Conservation (phyloP, 2,797 vertebrate species). For the Eleutherodactylus coqui region DNA sequence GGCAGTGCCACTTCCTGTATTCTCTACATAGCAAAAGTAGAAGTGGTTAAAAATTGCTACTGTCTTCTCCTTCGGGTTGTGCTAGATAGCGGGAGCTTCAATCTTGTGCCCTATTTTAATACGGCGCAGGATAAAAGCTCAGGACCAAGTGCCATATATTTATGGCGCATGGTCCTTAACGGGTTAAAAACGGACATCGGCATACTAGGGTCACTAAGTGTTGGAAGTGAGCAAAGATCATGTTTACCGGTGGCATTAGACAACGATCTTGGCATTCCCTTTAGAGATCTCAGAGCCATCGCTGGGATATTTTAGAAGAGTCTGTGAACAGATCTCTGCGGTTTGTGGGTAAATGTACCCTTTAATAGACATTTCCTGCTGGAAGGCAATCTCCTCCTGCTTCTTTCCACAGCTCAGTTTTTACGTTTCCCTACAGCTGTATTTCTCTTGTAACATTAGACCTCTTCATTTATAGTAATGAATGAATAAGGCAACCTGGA, state of each 20-base stretch:
- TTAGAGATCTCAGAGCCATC: background rate
- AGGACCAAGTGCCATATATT: no score
- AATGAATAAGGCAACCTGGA: conserved; percentile 15
- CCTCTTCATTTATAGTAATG: conserved; percentile 29
- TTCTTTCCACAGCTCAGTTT: background rate
- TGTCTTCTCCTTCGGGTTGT: no score
- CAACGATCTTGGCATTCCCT: background rate
- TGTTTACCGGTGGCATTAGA: background rate
- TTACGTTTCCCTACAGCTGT: conserved; percentile 6
- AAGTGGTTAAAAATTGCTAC: no score
- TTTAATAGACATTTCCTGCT: conserved; percentile 12
- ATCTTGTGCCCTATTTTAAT: no score
- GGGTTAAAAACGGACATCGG: background rate
- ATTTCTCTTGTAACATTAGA: conserved; percentile 18
- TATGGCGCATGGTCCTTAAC: no score
- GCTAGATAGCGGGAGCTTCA: no score
- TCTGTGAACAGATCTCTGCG: background rate
- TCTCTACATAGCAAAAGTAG: no score
- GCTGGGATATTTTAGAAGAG: background rate
- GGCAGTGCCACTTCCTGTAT: no score
- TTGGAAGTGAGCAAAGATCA: background rate
- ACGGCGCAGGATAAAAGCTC: no score
- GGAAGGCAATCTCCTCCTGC: background rate
- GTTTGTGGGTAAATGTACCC: conserved; percentile 21
- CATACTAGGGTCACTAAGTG: background rate